phyloP scores from a whole-genome alignment of 2,888 invertebrate genomes.

The Periphyllus acericola region DNA sequence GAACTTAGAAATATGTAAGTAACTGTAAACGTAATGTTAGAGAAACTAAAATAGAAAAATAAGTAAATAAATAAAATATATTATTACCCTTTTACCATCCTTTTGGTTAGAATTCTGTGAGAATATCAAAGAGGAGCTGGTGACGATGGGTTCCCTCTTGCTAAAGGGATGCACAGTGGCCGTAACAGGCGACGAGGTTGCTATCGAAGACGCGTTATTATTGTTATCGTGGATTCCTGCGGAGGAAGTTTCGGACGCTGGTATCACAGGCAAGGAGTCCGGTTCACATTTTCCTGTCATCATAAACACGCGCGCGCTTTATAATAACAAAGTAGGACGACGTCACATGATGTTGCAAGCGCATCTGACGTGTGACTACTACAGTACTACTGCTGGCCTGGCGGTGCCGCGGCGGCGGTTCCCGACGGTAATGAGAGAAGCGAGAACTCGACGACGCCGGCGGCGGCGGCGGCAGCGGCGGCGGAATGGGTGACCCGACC shows the following conservation, averaged over 20 bases:
- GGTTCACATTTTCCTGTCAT: slow-evolving; percentile 61
- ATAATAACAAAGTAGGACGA: slow-evolving; percentile 44
- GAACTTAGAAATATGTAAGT: no score
- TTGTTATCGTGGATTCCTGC: slow-evolving; percentile 61
- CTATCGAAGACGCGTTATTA: slow-evolving; percentile 55
- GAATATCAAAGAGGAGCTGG: slow-evolving; percentile 52
- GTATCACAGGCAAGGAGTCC: slow-evolving; percentile 48
- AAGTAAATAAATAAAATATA: background rate
- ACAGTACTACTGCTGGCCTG: slow-evolving; percentile 33
- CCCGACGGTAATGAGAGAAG: slow-evolving; percentile 63
- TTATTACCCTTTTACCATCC: slow-evolving; percentile 61
- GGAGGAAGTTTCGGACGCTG: slow-evolving; percentile 58
- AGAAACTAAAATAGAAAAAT: slow-evolving; percentile 50
- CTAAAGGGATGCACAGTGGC: slow-evolving; percentile 61
- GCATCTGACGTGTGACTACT: slow-evolving; percentile 51
- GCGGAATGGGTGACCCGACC: slow-evolving; percentile 62
- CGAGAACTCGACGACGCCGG: slow-evolving; percentile 65
- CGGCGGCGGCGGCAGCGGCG: slow-evolving; percentile 61
- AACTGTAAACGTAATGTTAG: background rate
- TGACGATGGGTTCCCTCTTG: slow-evolving; percentile 54
- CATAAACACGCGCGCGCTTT: slow-evolving; percentile 59
- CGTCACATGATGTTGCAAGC: slow-evolving; percentile 58
- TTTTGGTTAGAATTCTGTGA: slow-evolving; percentile 56
- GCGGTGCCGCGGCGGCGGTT: slow-evolving; percentile 63
- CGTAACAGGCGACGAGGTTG: slow-evolving; percentile 48